Base-by-base conservation (phyloP, 2,797 vertebrate species). In the Dermochelys coriacea region DNA sequence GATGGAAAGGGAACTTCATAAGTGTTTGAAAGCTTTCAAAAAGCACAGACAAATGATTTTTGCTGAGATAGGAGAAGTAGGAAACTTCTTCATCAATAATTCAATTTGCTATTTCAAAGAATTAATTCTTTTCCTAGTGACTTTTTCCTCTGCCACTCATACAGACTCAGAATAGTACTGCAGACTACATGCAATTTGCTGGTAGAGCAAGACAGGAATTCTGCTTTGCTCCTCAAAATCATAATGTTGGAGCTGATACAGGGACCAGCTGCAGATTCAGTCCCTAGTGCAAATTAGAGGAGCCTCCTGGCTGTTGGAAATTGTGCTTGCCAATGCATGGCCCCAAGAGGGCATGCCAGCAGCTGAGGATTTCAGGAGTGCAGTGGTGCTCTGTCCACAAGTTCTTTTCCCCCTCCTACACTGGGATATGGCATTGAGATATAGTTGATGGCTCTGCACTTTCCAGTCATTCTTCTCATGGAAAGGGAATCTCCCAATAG, bases 71-170 rank as follows among this genome's bases (percentile, higher is more conserved):
- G 34, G 86, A 91, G 29, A 41, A 87, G 81, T 51, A 83, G 31
- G 18, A 95, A 95, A 77, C 16, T 8, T 85, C 10, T 29, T 7
- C 87, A 94, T 89, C 68, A 89, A 81, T 86, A 95, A 93, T 81
- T 87, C 71, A 45, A 57, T 93, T 93, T 91, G 1, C 14, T 25
- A 64, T 90, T 96, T 93, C 81, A 89, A 50, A 87, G 55, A 89
- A 93, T 94, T 93, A 90, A 91, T 84, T 41, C 12, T 87, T 88
- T 95, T 86, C 31, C 61, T 87, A 91, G 82, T 79, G 27, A 71
- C 41, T 61, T 92, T 84, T 29, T 0, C 3, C 2, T 2, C 3
- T 75, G 82, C 8, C 18, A 52, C 5, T 85, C 54, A 31, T 55
- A 87, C 27, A 45, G 55, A 50, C 12, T 78, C 8, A 41, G 75